These are phyloP conservation scores for Drosophila ezoana DNA, from an alignment of 2,888 invertebrate species.

Conservation along the genomic window DNA sequence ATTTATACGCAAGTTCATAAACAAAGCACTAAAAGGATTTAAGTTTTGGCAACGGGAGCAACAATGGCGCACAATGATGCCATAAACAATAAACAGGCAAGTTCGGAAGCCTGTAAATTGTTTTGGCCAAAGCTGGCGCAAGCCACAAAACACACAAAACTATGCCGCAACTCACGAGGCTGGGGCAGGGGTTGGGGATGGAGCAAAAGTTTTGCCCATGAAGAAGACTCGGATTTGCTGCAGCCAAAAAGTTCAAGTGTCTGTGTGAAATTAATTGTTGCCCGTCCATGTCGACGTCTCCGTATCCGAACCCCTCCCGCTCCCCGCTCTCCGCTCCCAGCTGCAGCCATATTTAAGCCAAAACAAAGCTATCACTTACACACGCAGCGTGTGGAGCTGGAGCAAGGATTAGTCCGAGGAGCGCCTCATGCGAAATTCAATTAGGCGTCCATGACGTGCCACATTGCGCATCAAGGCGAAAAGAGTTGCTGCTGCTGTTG, in stretches of 20 bases:
- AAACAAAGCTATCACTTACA: constrained; percentile 80
- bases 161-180: constrained; percentile 74
- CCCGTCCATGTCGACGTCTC: constrained; percentile 39
- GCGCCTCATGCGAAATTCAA: constrained; percentile 69
- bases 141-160: constrained; percentile 80
- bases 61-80: constrained; percentile 79
- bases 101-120: constrained; percentile 80
- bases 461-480: constrained; percentile 51
- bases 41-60: constrained; percentile 60
- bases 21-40: constrained; percentile 80
- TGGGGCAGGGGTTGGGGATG: constrained; percentile 2
- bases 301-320: constrained; percentile 5
- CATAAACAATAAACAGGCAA: constrained; percentile 83
- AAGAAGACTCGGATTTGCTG: constrained; percentile 67
- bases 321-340: not conserved
- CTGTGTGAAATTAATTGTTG: constrained; percentile 82
- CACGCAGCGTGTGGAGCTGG: constrained; percentile 39
- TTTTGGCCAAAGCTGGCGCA: constrained; percentile 57
- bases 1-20: constrained; percentile 80
- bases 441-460: constrained; percentile 78
- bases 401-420: constrained; percentile 70
- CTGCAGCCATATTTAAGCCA: constrained; percentile 56
- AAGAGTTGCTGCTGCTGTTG: constrained; percentile 44
- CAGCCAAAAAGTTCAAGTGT: constrained; percentile 75
- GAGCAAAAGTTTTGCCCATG: constrained; percentile 42